Evolutionary conservation across 2,888 invertebrate genomes (phyloP), one percentile per base, ranked within the genome.

Genomic region (Athetis lepigone): DNA sequence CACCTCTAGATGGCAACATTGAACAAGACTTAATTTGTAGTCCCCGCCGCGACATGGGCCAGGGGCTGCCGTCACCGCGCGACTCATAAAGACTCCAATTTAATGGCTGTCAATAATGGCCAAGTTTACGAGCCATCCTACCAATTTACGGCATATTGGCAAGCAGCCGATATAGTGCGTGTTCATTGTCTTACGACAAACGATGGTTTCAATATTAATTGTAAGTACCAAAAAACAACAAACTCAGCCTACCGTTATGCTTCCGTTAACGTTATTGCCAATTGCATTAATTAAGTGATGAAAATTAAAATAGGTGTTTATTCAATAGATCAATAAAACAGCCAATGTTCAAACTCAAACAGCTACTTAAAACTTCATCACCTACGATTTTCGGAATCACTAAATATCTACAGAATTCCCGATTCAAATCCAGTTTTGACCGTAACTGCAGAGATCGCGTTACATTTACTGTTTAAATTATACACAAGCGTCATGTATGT

Each of bases 101-200:
- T 94, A 91, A 94, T 89, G 86, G 81, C 84, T 86, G 86, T 90
- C 91, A 91, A 91, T 94, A 94, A 93, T 90, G 90, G 86, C 87
- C 77, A 83, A 85, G 81, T 93, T 94, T 92, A 94, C 90, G 91
- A 90, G 84, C 88, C 82, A 90, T 92, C 89, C 89, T 83, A 86
- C 87, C 90, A 90, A 90, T 93, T 93, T 92, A 93, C 91, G 93
- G 89, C 86, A 85, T 87, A 89, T 90, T 90, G 92, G 90, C 92
- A 87, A 90, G 85, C 91, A 90, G 90, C 89, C 90, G 90, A 85
- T 86, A 80, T 83, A 77, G 83, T 82, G 77, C 77, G 84, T 83
- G 80, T 81, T 80, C 86, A 84, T 85, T 86, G 84, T 82, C 73
- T 77, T 71, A 80, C 80, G 75, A 81, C 73, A 77, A 76, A 61